phyloP scores from a whole-genome alignment of 2,113 vertebrate genomes.

The Herpailurus yagouaroundi region DNA sequence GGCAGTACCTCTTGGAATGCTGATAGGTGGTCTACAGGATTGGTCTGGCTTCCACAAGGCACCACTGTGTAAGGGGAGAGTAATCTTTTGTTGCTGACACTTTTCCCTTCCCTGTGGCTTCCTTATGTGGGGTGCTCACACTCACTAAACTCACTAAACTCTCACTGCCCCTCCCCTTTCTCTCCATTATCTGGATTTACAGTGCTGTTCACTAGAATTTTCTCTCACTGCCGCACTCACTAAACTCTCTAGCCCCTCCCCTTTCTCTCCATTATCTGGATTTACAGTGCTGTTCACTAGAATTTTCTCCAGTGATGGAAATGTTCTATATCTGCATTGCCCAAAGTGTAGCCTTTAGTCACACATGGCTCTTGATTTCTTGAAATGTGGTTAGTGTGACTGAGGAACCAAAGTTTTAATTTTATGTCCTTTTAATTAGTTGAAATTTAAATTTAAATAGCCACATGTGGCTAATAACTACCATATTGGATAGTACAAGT shows the following conservation, averaged over 20 bases:
- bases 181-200: neutral
- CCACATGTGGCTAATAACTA: neutral
- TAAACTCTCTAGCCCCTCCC: neutral
- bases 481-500: neutral
- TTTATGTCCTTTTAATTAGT: neutral
- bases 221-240: neutral
- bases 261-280: neutral
- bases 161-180: neutral
- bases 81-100: neutral
- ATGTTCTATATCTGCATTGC: neutral
- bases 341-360: neutral
- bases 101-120: neutral
- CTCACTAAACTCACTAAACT: neutral
- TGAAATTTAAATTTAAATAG: slow-evolving; percentile 17
- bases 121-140: too few species aligned
- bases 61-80: too few species aligned
- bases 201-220: neutral
- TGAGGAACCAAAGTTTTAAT: neutral
- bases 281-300: neutral
- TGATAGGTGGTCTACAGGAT: neutral
- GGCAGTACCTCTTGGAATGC: neutral
- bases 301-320: neutral
- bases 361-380: neutral
- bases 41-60: neutral
- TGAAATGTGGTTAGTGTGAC: neutral